These are phyloP conservation scores for Drosophila lowei DNA, from an alignment of 1,140 invertebrate species.

Conservation along the genomic window DNA sequence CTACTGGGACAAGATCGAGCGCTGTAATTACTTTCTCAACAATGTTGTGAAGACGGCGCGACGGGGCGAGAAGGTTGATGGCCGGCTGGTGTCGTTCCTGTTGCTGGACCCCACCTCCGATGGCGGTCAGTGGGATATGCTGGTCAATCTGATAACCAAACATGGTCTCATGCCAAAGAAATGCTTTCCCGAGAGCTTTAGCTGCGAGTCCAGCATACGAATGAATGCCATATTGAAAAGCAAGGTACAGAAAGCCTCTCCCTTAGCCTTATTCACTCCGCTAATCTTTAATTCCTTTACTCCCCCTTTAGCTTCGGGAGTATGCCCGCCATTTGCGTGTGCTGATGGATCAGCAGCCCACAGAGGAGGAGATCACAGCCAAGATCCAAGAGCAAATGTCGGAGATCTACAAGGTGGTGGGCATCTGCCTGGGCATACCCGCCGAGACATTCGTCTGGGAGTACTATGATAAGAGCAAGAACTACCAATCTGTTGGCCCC, in stretches of 20 bases:
- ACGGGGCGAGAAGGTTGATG: conserved; percentile 90
- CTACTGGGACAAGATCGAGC: conserved; percentile 96
- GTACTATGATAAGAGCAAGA: conserved; percentile 94
- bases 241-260: conserved; percentile 85
- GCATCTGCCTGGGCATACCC: conserved; percentile 91
- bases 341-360: conserved; percentile 84
- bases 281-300: background rate
- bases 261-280: background rate
- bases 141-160: conserved; percentile 93
- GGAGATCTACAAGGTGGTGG: conserved; percentile 91
- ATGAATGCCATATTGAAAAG: conserved; percentile 91
- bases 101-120: conserved; percentile 91
- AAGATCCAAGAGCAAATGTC: conserved; percentile 88
- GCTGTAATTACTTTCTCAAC: conserved; percentile 93
- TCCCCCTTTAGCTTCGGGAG: conserved; percentile 88
- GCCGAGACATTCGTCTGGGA: conserved; percentile 92
- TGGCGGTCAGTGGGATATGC: conserved; percentile 97
- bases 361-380: conserved; percentile 83
- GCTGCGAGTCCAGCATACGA: conserved; percentile 88
- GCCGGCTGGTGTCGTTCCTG: conserved; percentile 90
- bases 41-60: conserved; percentile 90
- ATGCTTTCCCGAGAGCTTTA: conserved; percentile 92
- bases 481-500: conserved; percentile 89
- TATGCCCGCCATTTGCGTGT: conserved; percentile 89
- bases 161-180: conserved; percentile 95